Conservation (phyloP, 2,797 vertebrate species). For the Alfaro cultratus region DNA sequence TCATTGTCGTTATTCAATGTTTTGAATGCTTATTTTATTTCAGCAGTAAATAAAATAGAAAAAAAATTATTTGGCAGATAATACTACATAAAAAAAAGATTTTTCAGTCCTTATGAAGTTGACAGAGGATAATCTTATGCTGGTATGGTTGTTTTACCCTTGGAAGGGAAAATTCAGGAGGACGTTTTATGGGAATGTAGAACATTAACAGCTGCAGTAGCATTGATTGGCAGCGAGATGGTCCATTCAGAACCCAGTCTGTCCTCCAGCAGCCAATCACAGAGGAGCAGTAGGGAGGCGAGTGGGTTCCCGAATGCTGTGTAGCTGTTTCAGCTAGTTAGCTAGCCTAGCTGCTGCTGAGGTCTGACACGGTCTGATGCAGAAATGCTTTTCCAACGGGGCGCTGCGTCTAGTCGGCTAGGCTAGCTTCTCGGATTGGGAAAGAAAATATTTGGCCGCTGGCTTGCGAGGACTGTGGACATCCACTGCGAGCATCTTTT, state of each 20-base stretch:
- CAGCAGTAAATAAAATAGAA: no score
- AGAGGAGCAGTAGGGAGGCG: conserved; percentile 14
- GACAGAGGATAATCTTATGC: neutral
- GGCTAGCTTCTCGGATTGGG: conserved; percentile 56
- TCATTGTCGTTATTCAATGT: neutral
- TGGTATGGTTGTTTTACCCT: neutral
- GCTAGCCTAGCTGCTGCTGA: conserved; percentile 58
- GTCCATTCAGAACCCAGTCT: conserved; percentile 42
- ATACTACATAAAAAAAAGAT: no score
- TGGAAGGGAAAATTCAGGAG: conserved; percentile 28
- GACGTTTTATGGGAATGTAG: conserved; percentile 23
- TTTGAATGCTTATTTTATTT: neutral
- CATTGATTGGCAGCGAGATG: conserved; percentile 35
- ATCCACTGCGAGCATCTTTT: conserved; percentile 8
- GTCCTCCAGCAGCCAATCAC: conserved; percentile 48
- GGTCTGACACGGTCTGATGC: conserved; percentile 72
- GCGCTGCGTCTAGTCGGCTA: conserved; percentile 63
- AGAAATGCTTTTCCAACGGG: conserved; percentile 75
- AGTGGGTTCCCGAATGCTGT: conserved; percentile 38
- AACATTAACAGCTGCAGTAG: conserved; percentile 61
- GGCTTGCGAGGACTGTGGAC: conserved; percentile 29
- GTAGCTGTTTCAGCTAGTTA: conserved; percentile 54
- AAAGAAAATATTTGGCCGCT: conserved; percentile 34
- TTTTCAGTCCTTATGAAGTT: neutral
- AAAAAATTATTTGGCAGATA: no score